Evolutionary conservation across 2,797 vertebrate genomes (phyloP).

Genomic region (Acrocephalus scirpaceus): DNA sequence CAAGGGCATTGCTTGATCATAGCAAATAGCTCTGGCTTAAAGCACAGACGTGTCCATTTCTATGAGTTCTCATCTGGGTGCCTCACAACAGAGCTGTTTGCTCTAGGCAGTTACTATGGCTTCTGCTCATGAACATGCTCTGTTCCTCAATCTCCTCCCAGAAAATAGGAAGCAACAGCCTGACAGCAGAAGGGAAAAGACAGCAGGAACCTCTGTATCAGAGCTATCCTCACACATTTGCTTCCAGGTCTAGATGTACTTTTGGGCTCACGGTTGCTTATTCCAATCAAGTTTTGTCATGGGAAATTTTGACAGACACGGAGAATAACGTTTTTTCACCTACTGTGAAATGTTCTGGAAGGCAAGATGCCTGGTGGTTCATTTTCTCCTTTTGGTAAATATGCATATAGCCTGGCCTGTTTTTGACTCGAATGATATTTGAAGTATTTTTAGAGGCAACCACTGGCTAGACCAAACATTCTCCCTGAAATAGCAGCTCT

Average conservation of each 20-base stretch:
- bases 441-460: constrained; percentile 24
- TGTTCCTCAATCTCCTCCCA: neutral
- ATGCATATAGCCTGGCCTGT: neutral
- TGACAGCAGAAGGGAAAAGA: neutral
- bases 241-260: neutral
- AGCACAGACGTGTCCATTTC: neutral
- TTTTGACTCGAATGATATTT: neutral
- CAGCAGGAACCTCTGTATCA: neutral
- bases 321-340: constrained; percentile 12
- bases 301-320: neutral
- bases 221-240: neutral
- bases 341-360: neutral
- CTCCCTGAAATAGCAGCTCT: neutral
- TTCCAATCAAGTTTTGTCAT: neutral
- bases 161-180: neutral
- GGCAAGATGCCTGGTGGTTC: neutral
- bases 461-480: neutral
- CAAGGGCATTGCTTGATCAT: neutral
- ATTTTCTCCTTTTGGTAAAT: neutral
- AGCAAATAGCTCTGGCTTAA: neutral
- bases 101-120: neutral
- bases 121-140: neutral
- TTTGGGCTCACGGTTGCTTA: neutral
- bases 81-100: neutral
- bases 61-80: neutral